phyloP scores from a whole-genome alignment of 2,113 vertebrate species.

The Nyctibius bracteatus region DNA sequence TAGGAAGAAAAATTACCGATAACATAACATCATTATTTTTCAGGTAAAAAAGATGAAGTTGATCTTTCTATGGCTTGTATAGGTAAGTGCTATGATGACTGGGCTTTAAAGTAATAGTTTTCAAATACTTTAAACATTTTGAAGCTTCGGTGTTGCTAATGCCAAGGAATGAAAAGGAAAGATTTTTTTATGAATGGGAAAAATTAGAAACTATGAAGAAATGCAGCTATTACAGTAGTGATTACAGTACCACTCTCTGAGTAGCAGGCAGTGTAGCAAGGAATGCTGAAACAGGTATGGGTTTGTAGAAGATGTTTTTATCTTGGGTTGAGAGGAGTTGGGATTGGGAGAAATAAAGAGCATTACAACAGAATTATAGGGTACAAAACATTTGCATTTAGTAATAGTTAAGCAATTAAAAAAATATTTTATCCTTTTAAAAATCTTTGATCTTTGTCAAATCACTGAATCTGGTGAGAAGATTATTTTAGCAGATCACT shows the following conservation, averaged over 20 bases:
- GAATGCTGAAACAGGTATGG: neutral
- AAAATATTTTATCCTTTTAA: neutral
- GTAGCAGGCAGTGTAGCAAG: neutral
- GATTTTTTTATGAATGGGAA: neutral
- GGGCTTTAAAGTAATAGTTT: neutral
- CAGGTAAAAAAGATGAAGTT: slow-evolving; percentile 63
- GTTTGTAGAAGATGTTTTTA: neutral
- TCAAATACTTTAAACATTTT: neutral
- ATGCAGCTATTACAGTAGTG: neutral
- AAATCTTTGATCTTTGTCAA: neutral
- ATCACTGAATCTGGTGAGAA: neutral
- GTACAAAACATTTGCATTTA: neutral
- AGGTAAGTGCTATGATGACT: slow-evolving; percentile 63
- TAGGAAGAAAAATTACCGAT: neutral
- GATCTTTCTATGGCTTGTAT: slow-evolving; percentile 64
- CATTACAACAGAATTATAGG: neutral
- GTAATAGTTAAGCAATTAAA: neutral
- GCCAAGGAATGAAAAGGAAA: neutral
- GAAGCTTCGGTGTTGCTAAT: neutral
- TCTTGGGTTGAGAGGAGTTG: neutral
- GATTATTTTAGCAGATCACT: neutral
- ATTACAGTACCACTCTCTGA: neutral
- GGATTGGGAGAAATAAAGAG: neutral
- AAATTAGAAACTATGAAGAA: neutral
- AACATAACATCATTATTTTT: slow-evolving; percentile 35